Conservation (phyloP, 2,797 vertebrate species). For the Caiman crocodilus region DNA sequence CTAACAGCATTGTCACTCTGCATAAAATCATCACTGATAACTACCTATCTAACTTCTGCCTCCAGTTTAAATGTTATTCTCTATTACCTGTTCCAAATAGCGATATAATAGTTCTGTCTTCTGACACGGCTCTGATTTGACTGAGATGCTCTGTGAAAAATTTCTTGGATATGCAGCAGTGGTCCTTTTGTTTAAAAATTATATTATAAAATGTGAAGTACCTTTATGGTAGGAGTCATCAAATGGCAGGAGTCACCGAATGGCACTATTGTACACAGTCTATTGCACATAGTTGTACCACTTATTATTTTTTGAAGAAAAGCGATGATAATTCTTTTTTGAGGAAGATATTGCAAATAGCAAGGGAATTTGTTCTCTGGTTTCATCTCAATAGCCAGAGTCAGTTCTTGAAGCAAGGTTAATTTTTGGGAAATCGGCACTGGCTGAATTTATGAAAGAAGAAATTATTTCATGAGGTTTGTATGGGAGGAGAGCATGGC, state of each 20-base stretch:
- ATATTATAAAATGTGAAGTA: background rate
- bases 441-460: background rate
- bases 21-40: background rate
- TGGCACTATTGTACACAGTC: background rate
- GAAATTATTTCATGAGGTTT: background rate
- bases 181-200: background rate
- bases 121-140: background rate
- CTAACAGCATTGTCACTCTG: background rate
- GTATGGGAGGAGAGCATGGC: background rate
- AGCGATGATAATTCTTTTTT: background rate
- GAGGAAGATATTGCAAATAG: background rate
- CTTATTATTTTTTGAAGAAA: background rate
- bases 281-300: background rate
- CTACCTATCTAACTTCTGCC: background rate
- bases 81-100: slow-evolving; percentile 9
- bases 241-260: background rate
- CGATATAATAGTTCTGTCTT: background rate
- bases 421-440: background rate
- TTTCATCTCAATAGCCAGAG: background rate
- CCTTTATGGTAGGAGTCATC: background rate
- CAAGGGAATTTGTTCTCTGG: background rate
- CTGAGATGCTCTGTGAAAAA: background rate
- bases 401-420: background rate
- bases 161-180: background rate
- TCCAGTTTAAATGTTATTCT: background rate